Base-by-base conservation (phyloP, 2,113 vertebrate genomes). In the Solea senegalensis region DNA sequence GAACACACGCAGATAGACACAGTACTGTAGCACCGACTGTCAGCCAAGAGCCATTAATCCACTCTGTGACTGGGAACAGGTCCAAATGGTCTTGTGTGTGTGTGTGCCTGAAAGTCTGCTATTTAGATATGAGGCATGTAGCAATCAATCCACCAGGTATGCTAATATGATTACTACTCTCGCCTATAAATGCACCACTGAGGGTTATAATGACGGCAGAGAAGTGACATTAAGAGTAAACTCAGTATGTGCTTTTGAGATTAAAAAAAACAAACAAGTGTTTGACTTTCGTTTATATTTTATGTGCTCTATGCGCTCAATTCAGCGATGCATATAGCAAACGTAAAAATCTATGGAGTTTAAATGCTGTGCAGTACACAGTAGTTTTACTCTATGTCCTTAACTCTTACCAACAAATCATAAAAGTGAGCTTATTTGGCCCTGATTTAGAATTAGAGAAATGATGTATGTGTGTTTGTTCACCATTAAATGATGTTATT, bases 1-100 rank as follows among this genome's bases (percentile, higher is more conserved):
- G 79, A 50, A 74, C 16, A 50, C 68, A 80, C 70, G 64, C 71
- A 58, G 13, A 69, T 43, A 58, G 57, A 63, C 54, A 16, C 50
- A 44, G 34, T 34, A 51, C 43, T 74, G 71, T 65, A 49, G 46
- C 43, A 55, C 27, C 80, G 65, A 71, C 63, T 65, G 26, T n/a
- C n/a, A 55, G 83, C 83, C 83, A 88, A 86, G 77, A 85, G 68
- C 52, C 53, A 87, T 91, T 81, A 83, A 92, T 92, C 81, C 74
- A 86, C 53, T 58, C 28, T 71, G 74, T 43, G 62, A 74, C 69
- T 72, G 70, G 86, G 80, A 89, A 77, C 57, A 11, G 41, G 69
- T 90, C 82, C 74, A 80, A 85, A 74, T 69, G 46, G 61, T 63
- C 73, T 65, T 66, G 76, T 77, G 71, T 78, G 43, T 62, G 71